These are phyloP conservation scores for Sylvicola cinctus DNA, from an alignment of 2,888 invertebrate genomes.

Conservation along the genomic window DNA sequence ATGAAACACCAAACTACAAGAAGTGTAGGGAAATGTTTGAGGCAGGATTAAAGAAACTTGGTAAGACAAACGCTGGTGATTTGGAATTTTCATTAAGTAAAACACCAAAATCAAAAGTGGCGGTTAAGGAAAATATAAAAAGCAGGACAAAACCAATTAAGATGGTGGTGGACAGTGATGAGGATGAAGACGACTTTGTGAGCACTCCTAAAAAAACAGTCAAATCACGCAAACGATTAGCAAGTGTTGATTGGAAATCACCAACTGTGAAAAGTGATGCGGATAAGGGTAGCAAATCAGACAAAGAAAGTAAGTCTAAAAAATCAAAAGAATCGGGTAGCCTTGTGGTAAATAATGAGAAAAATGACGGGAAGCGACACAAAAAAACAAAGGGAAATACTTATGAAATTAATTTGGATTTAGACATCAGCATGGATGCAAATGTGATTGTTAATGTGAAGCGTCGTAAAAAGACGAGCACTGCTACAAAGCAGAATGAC, in stretches of 20 bases:
- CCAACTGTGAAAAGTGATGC: too few relatives aligned
- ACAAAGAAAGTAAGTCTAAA: not conserved
- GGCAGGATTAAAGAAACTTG: slow-evolving; percentile 39
- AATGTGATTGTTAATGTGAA: slow-evolving; percentile 24
- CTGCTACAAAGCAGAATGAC: too few relatives aligned
- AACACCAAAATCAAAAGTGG: slow-evolving; percentile 13
- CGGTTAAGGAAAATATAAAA: slow-evolving; percentile 10
- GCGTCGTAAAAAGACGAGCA: slow-evolving; percentile 17
- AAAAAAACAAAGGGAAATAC: slow-evolving; percentile 16
- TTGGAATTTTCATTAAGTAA: slow-evolving; percentile 30
- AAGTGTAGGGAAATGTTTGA: slow-evolving; percentile 45
- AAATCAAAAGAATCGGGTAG: slow-evolving; percentile 5
- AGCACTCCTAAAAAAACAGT: not conserved
- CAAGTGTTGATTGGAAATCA: too few relatives aligned
- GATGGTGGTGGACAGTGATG: slow-evolving; percentile 6
- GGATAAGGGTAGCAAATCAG: not conserved
- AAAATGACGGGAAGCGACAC: slow-evolving; percentile 19
- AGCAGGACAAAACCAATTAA: slow-evolving; percentile 9
- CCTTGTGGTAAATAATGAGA: slow-evolving; percentile 19
- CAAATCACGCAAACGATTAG: too few relatives aligned
- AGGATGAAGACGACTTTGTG: not conserved
- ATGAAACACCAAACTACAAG: slow-evolving; percentile 51
- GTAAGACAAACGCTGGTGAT: slow-evolving; percentile 32
- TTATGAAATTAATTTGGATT: slow-evolving; percentile 23
- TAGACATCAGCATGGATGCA: slow-evolving; percentile 25